A percentile compares a stretch with the other conserved stretches of the same genome.
Conservation (phyloP, 1,140 invertebrate genomes). For the Andricus grossulariae region DNA sequence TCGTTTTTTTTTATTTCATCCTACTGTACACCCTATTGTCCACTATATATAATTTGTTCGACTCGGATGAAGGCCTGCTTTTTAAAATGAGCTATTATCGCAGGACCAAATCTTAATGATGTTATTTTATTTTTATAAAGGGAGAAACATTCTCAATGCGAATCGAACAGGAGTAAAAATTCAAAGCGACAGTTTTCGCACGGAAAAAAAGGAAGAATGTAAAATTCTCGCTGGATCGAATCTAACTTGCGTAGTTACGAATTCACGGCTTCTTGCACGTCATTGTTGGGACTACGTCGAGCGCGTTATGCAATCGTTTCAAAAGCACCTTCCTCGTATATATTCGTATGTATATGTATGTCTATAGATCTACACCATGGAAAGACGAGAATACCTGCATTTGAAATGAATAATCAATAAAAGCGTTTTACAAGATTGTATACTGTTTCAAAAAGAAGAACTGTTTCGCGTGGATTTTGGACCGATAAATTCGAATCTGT, state of each 20-base stretch:
- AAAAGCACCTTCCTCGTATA: conserved; percentile 36
- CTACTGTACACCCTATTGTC: too few species aligned
- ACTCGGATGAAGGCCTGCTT: background rate
- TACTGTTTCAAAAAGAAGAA: too few species aligned
- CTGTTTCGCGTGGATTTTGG: too few species aligned
- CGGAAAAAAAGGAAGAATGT: background rate
- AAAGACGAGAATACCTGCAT: background rate
- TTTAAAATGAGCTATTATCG: background rate
- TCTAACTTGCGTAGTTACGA: conserved; percentile 26
- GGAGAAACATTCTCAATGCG: background rate
- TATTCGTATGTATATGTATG: background rate
- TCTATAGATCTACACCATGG: background rate
- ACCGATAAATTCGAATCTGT: too few species aligned
- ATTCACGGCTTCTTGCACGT: conserved; percentile 30
- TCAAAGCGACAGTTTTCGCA: conserved; percentile 20
- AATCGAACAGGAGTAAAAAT: background rate
- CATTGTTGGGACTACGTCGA: conserved; percentile 28
- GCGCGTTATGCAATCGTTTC: conserved; percentile 42
- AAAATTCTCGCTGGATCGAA: conserved; percentile 6
- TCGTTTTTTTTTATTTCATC: too few species aligned
- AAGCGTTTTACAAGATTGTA: too few species aligned
- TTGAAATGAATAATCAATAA: too few species aligned
- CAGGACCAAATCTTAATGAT: background rate
- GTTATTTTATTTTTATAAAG: background rate
- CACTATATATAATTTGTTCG: too few species aligned